A percentile compares a stretch with the other conserved stretches of the same genome.
phyloP scores from a whole-genome alignment of 1,140 invertebrate genomes.

The Polypedilum vanderplanki region DNA sequence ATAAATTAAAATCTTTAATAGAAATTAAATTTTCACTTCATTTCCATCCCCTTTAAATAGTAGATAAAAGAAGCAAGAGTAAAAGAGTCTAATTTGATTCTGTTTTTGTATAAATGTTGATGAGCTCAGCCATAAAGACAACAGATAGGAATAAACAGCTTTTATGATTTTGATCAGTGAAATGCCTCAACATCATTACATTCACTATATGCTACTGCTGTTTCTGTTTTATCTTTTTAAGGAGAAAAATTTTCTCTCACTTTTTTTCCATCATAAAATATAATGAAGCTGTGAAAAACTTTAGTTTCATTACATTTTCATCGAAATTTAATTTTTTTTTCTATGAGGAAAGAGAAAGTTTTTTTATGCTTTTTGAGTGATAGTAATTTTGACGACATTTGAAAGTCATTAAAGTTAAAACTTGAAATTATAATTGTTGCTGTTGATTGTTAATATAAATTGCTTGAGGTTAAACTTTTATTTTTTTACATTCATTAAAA shows the following conservation, averaged over 20 bases:
- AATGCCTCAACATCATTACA: neutral
- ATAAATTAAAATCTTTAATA: too few relatives aligned
- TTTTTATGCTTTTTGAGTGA: too few relatives aligned
- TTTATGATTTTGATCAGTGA: constrained; percentile 25
- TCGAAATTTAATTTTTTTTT: neutral
- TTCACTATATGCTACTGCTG: neutral
- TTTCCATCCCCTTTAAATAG: neutral
- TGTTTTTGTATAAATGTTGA: constrained; percentile 5
- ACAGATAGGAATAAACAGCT: constrained; percentile 10
- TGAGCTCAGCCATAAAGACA: neutral
- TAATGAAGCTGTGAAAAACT: neutral
- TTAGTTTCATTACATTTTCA: too few relatives aligned
- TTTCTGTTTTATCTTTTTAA: neutral
- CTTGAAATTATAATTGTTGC: too few relatives aligned
- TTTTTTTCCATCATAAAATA: neutral
- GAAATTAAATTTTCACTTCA: too few relatives aligned
- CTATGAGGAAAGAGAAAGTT: neutral
- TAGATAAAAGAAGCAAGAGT: neutral
- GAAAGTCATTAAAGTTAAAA: too few relatives aligned
- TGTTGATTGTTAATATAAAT: too few relatives aligned
- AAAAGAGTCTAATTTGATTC: constrained; percentile 24
- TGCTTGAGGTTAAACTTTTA: too few relatives aligned
- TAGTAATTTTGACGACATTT: too few relatives aligned
- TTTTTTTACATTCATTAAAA: too few relatives aligned
- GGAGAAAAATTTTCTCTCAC: neutral